phyloP scores from a whole-genome alignment of 1,140 invertebrate species.

The Portunus trituberculatus region DNA sequence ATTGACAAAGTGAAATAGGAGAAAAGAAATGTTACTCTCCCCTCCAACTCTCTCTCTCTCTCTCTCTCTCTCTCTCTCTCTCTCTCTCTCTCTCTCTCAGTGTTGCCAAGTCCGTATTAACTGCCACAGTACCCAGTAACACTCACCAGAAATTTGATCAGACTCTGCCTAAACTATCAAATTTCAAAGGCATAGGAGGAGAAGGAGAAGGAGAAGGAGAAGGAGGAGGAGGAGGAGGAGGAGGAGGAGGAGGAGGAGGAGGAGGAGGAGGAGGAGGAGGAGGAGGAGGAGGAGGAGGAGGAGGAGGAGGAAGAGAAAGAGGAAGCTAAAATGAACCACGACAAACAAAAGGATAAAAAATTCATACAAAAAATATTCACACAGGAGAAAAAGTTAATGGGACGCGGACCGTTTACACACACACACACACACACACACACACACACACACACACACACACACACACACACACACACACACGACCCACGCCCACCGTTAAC shows the following conservation, averaged over 20 bases:
- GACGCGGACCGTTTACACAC: background rate
- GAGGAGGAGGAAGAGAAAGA: background rate
- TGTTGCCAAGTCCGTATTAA: too few relatives aligned
- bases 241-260: background rate
- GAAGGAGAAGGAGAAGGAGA: background rate
- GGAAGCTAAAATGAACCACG: background rate
- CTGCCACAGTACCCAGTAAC: background rate
- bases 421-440: slow-evolving; percentile 11
- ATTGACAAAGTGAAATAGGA: background rate
- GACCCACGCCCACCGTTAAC: background rate
- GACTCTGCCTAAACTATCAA: background rate
- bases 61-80: slow-evolving; percentile 20
- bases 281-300: too few relatives aligned
- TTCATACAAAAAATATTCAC: background rate
- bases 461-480: background rate
- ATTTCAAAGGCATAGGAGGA: background rate
- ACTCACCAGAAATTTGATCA: background rate
- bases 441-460: slow-evolving; percentile 10
- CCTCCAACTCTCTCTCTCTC: background rate
- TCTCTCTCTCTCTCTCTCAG: slow-evolving; percentile 8
- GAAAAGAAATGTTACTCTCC: background rate
- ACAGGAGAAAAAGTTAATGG: background rate
- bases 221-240: slow-evolving; percentile 16
- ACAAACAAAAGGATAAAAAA: background rate
- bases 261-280: too few relatives aligned